Percentiles rank a stretch among this genome's conserved stretches.
Evolutionary conservation across 2,888 invertebrate species (phyloP).

Genomic region (Eupeodes luniger): DNA sequence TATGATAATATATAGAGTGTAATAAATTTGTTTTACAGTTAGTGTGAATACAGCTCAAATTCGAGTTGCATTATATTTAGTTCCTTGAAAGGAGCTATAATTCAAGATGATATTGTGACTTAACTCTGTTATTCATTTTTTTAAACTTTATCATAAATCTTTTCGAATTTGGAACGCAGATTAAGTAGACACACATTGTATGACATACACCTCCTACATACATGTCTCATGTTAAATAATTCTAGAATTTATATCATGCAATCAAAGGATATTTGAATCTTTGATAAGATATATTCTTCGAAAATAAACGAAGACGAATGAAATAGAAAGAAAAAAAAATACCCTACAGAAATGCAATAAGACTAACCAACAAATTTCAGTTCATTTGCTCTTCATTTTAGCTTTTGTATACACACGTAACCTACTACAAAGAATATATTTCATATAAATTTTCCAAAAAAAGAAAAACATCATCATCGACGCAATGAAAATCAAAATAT

Average conservation of each 20-base stretch:
- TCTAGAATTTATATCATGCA: conserved; percentile 1
- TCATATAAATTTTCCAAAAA: background rate
- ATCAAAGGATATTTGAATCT: conserved; percentile 29
- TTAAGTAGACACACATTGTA: too few relatives aligned
- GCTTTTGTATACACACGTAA: conserved; percentile 39
- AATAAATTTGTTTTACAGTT: too few relatives aligned
- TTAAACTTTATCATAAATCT: too few relatives aligned
- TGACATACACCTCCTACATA: too few relatives aligned
- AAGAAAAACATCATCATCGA: conserved; percentile 29
- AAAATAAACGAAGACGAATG: background rate
- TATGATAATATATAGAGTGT: too few relatives aligned
- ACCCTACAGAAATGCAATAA: conserved; percentile 8
- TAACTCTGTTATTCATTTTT: too few relatives aligned
- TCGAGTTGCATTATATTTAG: too few relatives aligned
- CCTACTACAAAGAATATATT: background rate
- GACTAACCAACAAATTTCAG: conserved; percentile 4
- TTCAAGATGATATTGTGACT: too few relatives aligned
- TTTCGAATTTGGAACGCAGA: too few relatives aligned
- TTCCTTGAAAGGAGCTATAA: too few relatives aligned
- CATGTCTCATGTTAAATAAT: background rate
- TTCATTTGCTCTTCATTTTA: conserved; percentile 49
- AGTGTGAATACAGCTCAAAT: too few relatives aligned
- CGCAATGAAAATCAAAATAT: conserved; percentile 38
- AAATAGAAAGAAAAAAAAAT: background rate
- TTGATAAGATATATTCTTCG: conserved; percentile 2